A percentile compares a stretch with the other conserved stretches of the same genome.
Conservation (phyloP, 1,140 invertebrate genomes). For the Pachypeltis micranthus region DNA sequence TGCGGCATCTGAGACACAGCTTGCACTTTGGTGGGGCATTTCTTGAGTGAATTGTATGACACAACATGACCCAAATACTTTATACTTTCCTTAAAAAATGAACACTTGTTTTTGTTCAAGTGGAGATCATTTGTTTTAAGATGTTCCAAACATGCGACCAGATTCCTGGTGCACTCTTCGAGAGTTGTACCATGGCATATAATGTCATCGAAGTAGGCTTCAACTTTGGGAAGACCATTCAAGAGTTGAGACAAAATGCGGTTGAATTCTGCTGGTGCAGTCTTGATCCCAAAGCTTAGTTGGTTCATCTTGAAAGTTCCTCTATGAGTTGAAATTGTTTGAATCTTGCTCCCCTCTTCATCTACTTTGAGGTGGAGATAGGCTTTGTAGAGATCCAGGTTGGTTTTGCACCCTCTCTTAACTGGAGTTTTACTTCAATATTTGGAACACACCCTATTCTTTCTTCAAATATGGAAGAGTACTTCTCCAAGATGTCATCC, state of each 20-base stretch:
- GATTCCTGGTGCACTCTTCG: not conserved
- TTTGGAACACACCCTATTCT: no score
- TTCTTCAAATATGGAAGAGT: no score
- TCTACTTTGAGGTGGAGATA: conserved; percentile 29
- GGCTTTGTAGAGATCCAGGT: conserved; percentile 23
- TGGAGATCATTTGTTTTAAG: no score
- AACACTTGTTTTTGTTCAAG: no score
- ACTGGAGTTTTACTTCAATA: no score
- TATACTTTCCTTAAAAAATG: no score
- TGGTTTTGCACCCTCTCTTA: not conserved
- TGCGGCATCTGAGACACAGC: no score
- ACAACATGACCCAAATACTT: no score
- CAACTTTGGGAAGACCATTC: not conserved
- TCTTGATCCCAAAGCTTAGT: conserved; percentile 14
- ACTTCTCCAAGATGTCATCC: no score
- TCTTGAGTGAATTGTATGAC: no score
- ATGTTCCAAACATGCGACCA: not conserved
- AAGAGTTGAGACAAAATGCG: not conserved
- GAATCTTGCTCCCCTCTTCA: conserved; percentile 29
- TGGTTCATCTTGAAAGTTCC: conserved; percentile 7
- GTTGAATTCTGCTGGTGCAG: conserved; percentile 1
- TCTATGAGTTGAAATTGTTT: conserved; percentile 24
- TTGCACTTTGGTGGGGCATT: no score
- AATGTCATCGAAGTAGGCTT: conserved; percentile 15
- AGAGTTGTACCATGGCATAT: not conserved